A percentile compares a stretch with the other conserved stretches of the same genome.
Evolutionary conservation across 53 echinoderm and acorn worm species (phyloP).

Genomic region (Echinometra lucunter): DNA sequence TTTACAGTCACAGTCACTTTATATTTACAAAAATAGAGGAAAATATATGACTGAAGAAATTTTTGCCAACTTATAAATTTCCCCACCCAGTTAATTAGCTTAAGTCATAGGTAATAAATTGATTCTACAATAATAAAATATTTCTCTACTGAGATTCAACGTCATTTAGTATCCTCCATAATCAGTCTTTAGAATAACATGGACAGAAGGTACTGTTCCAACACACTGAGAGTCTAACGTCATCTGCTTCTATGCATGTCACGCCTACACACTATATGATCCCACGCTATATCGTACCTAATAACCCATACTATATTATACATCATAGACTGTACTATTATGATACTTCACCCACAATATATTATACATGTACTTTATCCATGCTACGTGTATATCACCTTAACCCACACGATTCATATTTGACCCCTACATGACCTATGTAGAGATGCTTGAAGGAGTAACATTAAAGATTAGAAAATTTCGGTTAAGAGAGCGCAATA

Average conservation of each 20-base stretch:
- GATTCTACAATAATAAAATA: too few species aligned
- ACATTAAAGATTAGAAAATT: neutral
- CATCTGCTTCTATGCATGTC: neutral
- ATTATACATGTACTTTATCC: neutral
- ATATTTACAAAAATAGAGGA: too few species aligned
- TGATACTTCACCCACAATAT: neutral
- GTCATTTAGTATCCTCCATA: neutral
- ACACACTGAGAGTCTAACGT: conserved; percentile 20
- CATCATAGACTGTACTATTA: neutral
- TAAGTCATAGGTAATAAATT: too few species aligned
- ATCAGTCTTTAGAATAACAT: neutral
- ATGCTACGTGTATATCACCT: neutral
- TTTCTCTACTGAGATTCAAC: too few species aligned
- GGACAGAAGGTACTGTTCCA: conserved; percentile 8
- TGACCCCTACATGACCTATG: neutral
- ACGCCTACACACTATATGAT: neutral
- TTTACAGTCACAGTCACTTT: too few species aligned
- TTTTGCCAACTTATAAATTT: too few species aligned
- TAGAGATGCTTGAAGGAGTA: neutral
- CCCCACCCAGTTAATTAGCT: too few species aligned
- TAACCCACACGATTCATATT: neutral
- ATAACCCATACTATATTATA: neutral
- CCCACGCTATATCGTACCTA: neutral
- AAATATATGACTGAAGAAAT: too few species aligned
- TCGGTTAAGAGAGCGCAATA: neutral